Evolutionary conservation across 2,888 invertebrate species (phyloP).

Genomic region (Cactoblastis cactorum): DNA sequence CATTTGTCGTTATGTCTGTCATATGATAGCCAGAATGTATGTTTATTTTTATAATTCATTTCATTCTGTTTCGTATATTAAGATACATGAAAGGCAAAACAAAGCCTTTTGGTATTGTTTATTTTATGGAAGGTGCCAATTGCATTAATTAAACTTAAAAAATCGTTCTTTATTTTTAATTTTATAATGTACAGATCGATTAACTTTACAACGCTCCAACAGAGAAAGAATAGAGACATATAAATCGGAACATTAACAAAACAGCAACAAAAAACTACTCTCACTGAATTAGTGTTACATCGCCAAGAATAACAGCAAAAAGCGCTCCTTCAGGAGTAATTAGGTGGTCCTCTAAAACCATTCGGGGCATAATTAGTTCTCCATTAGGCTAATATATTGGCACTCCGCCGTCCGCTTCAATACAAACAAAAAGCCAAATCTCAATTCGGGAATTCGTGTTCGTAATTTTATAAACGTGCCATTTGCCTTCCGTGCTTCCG

Average conservation of each 20-base stretch:
- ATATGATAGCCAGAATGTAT: conserved; percentile 20
- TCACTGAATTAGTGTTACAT: conserved; percentile 17
- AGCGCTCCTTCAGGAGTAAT: conserved; percentile 56
- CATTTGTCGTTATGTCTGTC: conserved; percentile 22
- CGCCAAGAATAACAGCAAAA: conserved; percentile 26
- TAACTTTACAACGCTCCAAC: too few species aligned
- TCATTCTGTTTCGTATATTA: background rate
- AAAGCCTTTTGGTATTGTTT: too few species aligned
- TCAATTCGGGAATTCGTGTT: conserved; percentile 37
- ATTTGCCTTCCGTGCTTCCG: conserved; percentile 34
- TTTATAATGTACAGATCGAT: too few species aligned
- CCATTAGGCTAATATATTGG: conserved; percentile 68
- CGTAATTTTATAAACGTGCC: conserved; percentile 35
- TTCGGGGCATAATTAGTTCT: conserved; percentile 65
- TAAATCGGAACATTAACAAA: background rate
- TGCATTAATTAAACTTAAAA: too few species aligned
- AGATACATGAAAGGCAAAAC: too few species aligned
- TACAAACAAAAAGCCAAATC: conserved; percentile 44
- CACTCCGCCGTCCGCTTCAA: conserved; percentile 42
- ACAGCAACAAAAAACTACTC: conserved; percentile 10
- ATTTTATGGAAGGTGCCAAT: too few species aligned
- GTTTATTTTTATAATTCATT: background rate
- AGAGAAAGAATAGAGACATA: background rate
- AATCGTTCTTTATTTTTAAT: too few species aligned
- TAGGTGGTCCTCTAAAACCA: conserved; percentile 56